Percentiles rank a stretch among this genome's conserved stretches.
phyloP scores from a whole-genome alignment of 1,140 invertebrate genomes.

The Sycophila sp. region DNA sequence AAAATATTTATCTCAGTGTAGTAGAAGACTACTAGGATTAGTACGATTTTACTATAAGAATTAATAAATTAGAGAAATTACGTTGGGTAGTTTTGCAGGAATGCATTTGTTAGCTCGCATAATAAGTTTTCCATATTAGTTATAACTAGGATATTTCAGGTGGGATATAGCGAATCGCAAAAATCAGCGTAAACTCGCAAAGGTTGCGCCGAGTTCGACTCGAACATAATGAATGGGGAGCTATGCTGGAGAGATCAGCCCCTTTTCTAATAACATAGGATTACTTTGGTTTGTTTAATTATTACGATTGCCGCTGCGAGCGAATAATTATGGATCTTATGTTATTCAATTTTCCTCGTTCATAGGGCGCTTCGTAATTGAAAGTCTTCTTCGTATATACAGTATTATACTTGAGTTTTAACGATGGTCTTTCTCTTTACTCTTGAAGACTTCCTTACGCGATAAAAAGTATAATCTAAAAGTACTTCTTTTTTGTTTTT shows the following conservation, averaged over 20 bases:
- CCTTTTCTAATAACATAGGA: conserved; percentile 19
- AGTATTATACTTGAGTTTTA: not conserved
- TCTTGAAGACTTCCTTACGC: no score
- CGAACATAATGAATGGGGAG: not conserved
- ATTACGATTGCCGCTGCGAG: not conserved
- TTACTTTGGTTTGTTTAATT: conserved; percentile 8
- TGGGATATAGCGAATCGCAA: no score
- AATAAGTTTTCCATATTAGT: no score
- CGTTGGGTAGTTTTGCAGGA: not conserved
- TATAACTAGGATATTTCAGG: no score
- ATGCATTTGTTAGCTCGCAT: not conserved
- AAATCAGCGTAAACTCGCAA: not conserved
- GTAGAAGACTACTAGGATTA: no score
- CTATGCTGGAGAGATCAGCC: not conserved
- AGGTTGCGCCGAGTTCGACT: not conserved
- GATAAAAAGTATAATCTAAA: no score
- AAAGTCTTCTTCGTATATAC: not conserved
- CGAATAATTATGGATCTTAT: conserved; percentile 6
- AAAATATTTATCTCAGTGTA: no score
- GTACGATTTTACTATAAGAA: no score
- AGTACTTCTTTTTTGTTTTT: no score
- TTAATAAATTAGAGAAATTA: not conserved
- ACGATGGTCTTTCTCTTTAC: no score
- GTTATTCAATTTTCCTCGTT: not conserved
- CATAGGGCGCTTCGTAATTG: not conserved